Conservation (phyloP, 2,797 vertebrate species). For the Tragopan temminckii region DNA sequence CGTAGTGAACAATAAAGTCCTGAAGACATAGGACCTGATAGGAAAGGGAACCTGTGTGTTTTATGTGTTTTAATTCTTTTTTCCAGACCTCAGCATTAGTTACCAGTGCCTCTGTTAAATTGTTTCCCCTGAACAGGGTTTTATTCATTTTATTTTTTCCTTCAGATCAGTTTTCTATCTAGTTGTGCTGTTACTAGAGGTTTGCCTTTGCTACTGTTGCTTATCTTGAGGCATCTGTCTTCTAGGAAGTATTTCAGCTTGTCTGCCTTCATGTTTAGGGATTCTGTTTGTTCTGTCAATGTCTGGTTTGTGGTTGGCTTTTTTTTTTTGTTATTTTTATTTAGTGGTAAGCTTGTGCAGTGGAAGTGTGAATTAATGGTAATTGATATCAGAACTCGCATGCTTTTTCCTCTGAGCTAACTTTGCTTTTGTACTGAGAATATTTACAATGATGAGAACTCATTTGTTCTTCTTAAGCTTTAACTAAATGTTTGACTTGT, state of each 20-base stretch:
- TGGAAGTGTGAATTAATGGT: not conserved
- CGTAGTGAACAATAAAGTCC: not conserved
- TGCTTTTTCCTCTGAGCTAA: not conserved
- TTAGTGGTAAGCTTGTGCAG: not conserved
- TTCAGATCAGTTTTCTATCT: not conserved
- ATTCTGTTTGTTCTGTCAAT: not conserved
- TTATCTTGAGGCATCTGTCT: not conserved
- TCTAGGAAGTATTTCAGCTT: not conserved
- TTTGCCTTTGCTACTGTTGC: not conserved
- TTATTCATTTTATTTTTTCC: not conserved
- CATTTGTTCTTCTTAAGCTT: constrained; percentile 13
- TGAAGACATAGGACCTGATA: not conserved
- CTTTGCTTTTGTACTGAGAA: not conserved
- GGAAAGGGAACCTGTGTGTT: not conserved
- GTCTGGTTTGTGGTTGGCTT: not conserved
- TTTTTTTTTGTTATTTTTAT: not conserved
- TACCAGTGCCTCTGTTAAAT: rapidly evolving
- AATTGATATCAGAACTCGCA: not conserved
- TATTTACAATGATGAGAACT: constrained; percentile 20
- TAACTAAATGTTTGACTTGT: constrained; percentile 44
- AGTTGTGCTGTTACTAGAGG: not conserved
- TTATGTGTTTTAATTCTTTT: not conserved
- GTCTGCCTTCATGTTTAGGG: not conserved
- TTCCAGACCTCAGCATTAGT: not conserved
- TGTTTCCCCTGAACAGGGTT: not conserved